These are phyloP conservation scores for Cheilosia variabilis DNA, from an alignment of 2,888 invertebrate species.

Conservation along the genomic window DNA sequence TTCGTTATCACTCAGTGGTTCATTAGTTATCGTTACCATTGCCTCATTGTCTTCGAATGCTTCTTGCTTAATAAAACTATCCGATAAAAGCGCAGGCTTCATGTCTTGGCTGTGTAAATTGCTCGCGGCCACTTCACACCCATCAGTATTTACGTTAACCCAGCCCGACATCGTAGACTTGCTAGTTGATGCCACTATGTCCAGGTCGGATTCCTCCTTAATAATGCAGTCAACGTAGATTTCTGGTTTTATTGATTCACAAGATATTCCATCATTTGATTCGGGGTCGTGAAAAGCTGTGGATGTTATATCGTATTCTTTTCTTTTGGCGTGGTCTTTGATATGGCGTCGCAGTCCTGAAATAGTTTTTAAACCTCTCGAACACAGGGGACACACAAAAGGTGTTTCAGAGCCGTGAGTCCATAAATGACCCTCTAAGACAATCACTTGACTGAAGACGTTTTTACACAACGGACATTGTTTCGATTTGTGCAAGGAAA, in stretches of 20 bases:
- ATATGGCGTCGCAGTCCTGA: not conserved
- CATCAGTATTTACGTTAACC: too few relatives aligned
- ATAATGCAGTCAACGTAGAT: too few relatives aligned
- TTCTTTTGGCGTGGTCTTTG: not conserved
- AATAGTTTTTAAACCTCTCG: not conserved
- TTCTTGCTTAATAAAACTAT: conserved; percentile 16
- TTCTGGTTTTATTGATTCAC: not conserved
- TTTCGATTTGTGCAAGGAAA: not conserved
- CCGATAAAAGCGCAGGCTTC: too few relatives aligned
- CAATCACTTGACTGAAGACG: not conserved
- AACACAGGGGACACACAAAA: not conserved
- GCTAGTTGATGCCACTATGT: too few relatives aligned
- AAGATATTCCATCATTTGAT: not conserved
- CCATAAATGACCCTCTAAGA: not conserved
- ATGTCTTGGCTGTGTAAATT: too few relatives aligned
- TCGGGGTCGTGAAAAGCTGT: not conserved
- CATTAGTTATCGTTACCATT: not conserved
- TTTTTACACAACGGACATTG: not conserved
- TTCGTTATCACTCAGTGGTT: conserved; percentile 29
- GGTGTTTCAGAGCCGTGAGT: not conserved
- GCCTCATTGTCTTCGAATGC: not conserved
- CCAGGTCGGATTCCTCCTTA: too few relatives aligned
- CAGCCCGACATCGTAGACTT: too few relatives aligned
- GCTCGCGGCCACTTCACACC: too few relatives aligned
- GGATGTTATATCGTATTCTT: not conserved